Conservation (phyloP, 2,113 vertebrate species). For the Pedionomus torquatus region DNA sequence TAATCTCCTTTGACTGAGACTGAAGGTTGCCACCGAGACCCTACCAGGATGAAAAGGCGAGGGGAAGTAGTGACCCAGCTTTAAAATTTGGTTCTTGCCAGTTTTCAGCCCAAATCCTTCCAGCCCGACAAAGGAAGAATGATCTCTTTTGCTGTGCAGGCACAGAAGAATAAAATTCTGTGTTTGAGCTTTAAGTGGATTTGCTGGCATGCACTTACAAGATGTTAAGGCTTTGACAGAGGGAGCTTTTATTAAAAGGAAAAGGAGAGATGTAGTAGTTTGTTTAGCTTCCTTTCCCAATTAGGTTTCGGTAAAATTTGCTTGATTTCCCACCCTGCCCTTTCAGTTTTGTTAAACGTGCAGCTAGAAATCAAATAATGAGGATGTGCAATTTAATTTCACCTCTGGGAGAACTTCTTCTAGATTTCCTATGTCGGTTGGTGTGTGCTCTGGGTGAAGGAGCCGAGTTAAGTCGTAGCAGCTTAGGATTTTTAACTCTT, state of each 20-base stretch:
- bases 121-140: background rate
- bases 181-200: constrained; percentile 26
- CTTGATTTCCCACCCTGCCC: background rate
- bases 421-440: background rate
- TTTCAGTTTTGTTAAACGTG: background rate
- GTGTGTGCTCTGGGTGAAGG: background rate
- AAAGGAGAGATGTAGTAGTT: background rate
- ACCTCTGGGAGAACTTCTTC: background rate
- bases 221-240: constrained; percentile 33
- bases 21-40: background rate
- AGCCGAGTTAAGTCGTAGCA: background rate
- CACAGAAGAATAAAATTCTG: constrained; percentile 16
- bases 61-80: background rate
- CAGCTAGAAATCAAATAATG: background rate
- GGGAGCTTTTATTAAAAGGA: constrained; percentile 1
- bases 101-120: constrained; percentile 7
- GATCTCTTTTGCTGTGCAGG: background rate
- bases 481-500: background rate
- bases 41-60: background rate
- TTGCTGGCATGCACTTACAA: background rate
- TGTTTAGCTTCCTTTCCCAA: background rate
- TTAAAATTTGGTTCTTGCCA: background rate
- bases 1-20: background rate
- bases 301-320: constrained; percentile 9
- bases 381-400: background rate